Base-by-base conservation (phyloP, 2,888 invertebrate genomes). In the Xestia rhomboidea region DNA sequence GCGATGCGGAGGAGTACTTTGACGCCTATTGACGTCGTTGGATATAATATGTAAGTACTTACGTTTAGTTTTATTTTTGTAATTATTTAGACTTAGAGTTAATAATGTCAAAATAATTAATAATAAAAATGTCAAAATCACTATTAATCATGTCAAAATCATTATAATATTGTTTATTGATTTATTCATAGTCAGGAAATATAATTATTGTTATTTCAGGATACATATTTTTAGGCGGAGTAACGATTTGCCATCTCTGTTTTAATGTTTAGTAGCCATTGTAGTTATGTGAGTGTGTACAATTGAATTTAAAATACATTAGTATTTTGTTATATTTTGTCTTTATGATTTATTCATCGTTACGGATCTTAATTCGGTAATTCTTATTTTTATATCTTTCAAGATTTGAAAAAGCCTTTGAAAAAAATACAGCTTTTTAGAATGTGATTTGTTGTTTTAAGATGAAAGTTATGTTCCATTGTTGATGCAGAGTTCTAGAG, bases 181-280 rank as follows among this genome's bases (percentile, higher is more conserved):
- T n/a, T n/a, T n/a, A n/a, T n/a, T n/a, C n/a, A n/a, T n/a, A n/a
- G n/a, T n/a, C n/a, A n/a, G n/a, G n/a, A n/a, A n/a, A n/a, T n/a
- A n/a, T 38, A 7, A 38, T 10, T 51, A 24, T 24, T 24, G 24
- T 51, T 51, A n/a, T 54, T 54, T n/a, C 11, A 54, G n/a, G n/a
- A n/a, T 54, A 11, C 10, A n/a, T n/a, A 54, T 8, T n/a, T 49
- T 54, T 54, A 54, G n/a, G 11, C 13, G n/a, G n/a, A 60, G 27
- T 60, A 18, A 34, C n/a, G n/a, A 46, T 73, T 44, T 5, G 30
- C n/a, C 44, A 74, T 21, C 74, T 74, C 54, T 73, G 73, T 21
- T 74, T 34, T n/a, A 74, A 15, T 41, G 54, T 57, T 1, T 57
- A 73, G 1, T 44, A 44, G n/a, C 30, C 41, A 30, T 73, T 73